These are phyloP conservation scores for Neoitamus cyanurus DNA, from an alignment of 2,888 invertebrate genomes.

Conservation along the genomic window DNA sequence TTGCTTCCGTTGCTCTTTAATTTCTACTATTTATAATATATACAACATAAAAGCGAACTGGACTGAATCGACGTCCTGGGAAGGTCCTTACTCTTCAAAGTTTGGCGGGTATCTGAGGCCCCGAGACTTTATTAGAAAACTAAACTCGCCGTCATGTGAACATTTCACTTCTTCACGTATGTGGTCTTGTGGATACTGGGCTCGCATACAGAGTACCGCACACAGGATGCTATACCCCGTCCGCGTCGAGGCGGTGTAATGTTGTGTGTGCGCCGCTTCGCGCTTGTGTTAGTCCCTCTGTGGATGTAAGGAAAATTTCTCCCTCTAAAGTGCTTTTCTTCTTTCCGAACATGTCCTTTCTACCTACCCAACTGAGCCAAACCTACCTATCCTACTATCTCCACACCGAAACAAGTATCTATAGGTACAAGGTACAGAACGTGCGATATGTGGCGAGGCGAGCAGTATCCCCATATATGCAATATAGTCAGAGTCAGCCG, in stretches of 20 bases:
- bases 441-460: background rate
- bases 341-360: constrained; percentile 43
- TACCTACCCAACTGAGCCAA: background rate
- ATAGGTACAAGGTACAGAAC: background rate
- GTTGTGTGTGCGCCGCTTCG: background rate
- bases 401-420: background rate
- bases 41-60: constrained; percentile 6
- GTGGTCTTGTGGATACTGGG: background rate
- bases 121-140: constrained; percentile 51
- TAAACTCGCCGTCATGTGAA: constrained; percentile 51
- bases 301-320: constrained; percentile 45
- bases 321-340: constrained; percentile 48
- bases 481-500: constrained; percentile 9
- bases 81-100: constrained; percentile 54
- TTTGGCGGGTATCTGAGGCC: constrained; percentile 55
- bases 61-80: background rate
- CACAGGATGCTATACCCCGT: background rate
- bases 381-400: background rate
- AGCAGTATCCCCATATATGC: background rate
- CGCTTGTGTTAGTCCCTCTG: constrained; percentile 1
- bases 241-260: background rate
- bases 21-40: constrained; percentile 23
- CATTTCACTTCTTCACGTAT: constrained; percentile 22
- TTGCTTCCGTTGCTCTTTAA: background rate
- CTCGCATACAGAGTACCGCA: background rate